A percentile compares a stretch with the other conserved stretches of the same genome.
phyloP scores from a whole-genome alignment of 2,888 invertebrate genomes.

The Chrysolina haemoptera region DNA sequence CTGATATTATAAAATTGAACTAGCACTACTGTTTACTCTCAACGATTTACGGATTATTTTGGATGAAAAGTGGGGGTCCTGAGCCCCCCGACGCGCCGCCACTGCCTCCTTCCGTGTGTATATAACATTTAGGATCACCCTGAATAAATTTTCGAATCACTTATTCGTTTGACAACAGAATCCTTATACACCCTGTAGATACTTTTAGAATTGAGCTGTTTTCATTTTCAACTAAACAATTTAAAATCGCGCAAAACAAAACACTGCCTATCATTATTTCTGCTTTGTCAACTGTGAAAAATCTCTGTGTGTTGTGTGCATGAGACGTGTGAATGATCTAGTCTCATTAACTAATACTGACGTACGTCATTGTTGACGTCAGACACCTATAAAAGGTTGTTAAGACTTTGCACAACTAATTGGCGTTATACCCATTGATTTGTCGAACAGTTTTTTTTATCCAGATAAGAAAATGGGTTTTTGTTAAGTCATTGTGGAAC shows the following conservation, averaged over 20 bases:
- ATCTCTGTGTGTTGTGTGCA: constrained; percentile 12
- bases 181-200: no score
- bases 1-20: no score
- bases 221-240: not conserved
- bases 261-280: not conserved
- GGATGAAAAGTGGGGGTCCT: no score
- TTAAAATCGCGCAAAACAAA: not conserved
- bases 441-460: not conserved
- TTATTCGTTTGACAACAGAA: no score
- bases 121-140: no score
- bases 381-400: constrained; percentile 61
- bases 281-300: constrained; percentile 4
- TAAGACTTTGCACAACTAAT: constrained; percentile 55
- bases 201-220: not conserved
- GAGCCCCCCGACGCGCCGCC: no score
- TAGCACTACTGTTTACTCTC: no score
- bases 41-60: no score
- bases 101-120: no score
- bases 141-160: no score
- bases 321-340: constrained; percentile 26
- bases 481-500: not conserved
- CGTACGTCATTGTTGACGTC: constrained; percentile 62
- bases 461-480: not conserved
- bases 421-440: not conserved
- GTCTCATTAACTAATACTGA: constrained; percentile 26